Percentiles rank a stretch among this genome's conserved stretches.
Conservation (phyloP, 2,113 vertebrate species). For the Urocolius indicus region DNA sequence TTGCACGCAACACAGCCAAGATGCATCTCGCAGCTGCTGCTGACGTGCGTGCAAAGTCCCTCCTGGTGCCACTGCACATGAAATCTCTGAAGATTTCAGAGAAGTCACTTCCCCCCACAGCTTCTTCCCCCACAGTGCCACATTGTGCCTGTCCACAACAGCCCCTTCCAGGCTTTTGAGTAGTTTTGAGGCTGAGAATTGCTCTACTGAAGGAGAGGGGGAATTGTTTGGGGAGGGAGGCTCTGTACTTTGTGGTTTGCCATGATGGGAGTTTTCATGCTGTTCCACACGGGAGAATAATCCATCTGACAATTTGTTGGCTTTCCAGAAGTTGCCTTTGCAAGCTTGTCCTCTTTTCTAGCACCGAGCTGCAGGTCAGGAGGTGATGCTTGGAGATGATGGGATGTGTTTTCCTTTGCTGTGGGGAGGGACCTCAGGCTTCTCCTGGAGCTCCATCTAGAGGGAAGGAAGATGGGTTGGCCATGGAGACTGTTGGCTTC, state of each 20-base stretch:
- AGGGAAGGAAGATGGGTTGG: not conserved
- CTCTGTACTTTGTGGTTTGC: not conserved
- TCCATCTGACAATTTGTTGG: not conserved
- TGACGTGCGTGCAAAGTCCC: not conserved
- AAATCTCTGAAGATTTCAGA: not conserved
- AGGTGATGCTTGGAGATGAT: not conserved
- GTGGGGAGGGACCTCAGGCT: not conserved
- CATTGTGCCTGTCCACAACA: not conserved
- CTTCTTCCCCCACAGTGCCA: accelerated
- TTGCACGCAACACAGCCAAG: not conserved
- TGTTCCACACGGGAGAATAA: accelerated
- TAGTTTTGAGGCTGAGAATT: not conserved
- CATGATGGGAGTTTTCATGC: accelerated
- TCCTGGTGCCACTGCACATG: not conserved
- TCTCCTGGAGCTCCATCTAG: conserved; percentile 46
- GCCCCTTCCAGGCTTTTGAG: not conserved
- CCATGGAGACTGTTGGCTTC: not conserved
- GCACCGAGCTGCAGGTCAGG: not conserved
- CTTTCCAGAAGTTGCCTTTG: not conserved
- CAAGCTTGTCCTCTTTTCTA: not conserved
- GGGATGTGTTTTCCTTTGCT: accelerated
- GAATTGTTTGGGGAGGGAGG: too few relatives aligned
- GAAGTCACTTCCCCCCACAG: not conserved
- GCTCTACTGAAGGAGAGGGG: accelerated
- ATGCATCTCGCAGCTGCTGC: accelerated